Base-by-base conservation (phyloP, 2,888 invertebrate species). In the Aromia moschata region DNA sequence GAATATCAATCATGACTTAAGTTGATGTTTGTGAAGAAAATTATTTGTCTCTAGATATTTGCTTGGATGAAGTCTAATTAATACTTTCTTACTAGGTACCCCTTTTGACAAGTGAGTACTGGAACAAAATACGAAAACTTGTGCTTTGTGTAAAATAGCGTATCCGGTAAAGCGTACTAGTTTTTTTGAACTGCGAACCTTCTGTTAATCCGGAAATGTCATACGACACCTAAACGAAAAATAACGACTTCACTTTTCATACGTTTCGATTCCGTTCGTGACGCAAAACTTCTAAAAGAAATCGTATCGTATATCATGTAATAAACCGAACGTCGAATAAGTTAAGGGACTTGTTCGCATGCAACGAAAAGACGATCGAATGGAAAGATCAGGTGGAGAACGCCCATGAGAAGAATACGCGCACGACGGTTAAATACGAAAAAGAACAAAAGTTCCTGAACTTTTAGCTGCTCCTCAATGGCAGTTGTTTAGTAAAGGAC, bases 341-440 rank as follows among this genome's bases (percentile, higher is more conserved):
- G 69, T 68, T 71, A 67, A 71, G 69, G 64, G 67, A 74, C 68
- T 67, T 68, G 67, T 64, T 66, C 61, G 40, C 31, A 41, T 52
- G 63, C 44, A 62, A 66, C 67, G 67, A 73, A 72, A 69, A 68
- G 65, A 65, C 64, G 70, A 74, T 74, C 72, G 69, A 67, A 69
- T 66, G 67, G 69, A 68, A 58, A 61, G 58, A 74, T 76, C 74
- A 75, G 74, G 74, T 76, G 76, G 68, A 74, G 71, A 70, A 74
- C 74, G 74, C 74, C 74, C 74, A 73, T 73, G 51, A 58, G 47
- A 36, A 52, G 47, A 20, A 25, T 41, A 56, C n/a, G n/a, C n/a
- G n/a, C n/a, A n/a, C 40, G 62, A 65, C 65, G 63, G 73, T 74
- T 70, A 65, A 68, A 71, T 68, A 62, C 59, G 59, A 62, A 52